These are phyloP conservation scores for Morus bassanus DNA, from an alignment of 2,797 vertebrate genomes.

Conservation along the genomic window DNA sequence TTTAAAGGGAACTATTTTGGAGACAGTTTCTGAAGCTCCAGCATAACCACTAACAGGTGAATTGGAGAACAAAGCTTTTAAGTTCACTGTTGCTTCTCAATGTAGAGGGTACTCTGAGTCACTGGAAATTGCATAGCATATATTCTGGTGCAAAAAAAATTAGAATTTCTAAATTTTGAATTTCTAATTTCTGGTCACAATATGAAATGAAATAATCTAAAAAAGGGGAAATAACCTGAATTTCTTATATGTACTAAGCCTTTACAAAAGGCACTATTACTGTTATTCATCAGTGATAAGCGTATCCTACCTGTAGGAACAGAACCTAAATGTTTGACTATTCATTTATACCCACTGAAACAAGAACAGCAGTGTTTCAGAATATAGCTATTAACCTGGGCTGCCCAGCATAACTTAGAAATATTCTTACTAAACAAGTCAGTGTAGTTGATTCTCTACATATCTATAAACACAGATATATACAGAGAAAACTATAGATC, in stretches of 20 bases:
- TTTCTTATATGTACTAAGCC: background rate
- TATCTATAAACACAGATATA: background rate
- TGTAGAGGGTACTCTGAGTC: background rate
- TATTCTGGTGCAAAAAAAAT: background rate
- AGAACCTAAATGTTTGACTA: background rate
- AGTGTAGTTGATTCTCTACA: background rate
- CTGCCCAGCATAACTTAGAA: background rate
- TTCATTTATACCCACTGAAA: background rate
- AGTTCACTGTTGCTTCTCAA: background rate
- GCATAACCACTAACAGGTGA: background rate
- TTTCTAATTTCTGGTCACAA: background rate
- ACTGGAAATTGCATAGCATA: background rate
- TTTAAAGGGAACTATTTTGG: background rate
- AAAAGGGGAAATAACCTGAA: fast-evolving
- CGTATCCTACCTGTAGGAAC: background rate
- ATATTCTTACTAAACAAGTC: background rate
- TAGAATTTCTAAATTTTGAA: background rate
- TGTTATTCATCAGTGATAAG: background rate
- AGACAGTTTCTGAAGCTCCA: background rate
- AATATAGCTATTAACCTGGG: background rate
- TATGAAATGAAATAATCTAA: background rate
- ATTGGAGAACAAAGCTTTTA: background rate
- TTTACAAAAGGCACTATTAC: background rate
- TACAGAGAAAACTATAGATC: background rate
- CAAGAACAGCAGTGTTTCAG: background rate